Conservation (phyloP, 2,888 invertebrate genomes). For the Boloria euphrosyne region DNA sequence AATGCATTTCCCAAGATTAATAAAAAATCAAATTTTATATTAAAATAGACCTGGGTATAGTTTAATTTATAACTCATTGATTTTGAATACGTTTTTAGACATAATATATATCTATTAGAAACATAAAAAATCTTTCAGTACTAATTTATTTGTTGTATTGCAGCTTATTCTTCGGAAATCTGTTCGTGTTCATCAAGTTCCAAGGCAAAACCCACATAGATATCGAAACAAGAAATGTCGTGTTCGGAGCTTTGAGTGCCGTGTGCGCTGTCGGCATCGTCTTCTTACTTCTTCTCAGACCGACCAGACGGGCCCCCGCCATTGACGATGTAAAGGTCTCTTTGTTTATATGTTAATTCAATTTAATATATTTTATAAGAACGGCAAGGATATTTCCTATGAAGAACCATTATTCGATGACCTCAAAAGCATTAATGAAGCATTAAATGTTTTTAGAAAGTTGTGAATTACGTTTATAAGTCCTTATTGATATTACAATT, state of each 20-base stretch:
- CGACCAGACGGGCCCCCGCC: slow-evolving; percentile 68
- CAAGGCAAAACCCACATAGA: slow-evolving; percentile 90
- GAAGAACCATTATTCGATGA: no score
- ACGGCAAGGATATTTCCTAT: background rate
- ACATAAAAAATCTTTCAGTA: no score
- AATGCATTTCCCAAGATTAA: no score
- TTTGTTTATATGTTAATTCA: slow-evolving; percentile 8
- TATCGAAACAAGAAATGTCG: slow-evolving; percentile 85
- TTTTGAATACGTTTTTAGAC: no score
- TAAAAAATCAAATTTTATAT: no score
- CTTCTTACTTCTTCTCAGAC: slow-evolving; percentile 85
- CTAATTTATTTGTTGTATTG: slow-evolving; percentile 50
- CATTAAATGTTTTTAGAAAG: no score
- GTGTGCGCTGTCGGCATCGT: slow-evolving; percentile 88
- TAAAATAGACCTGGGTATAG: no score
- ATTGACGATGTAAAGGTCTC: slow-evolving; percentile 72
- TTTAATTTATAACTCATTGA: no score
- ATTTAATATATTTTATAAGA: background rate
- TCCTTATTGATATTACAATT: no score
- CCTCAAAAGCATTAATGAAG: no score
- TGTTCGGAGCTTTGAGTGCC: slow-evolving; percentile 90
- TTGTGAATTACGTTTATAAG: no score
- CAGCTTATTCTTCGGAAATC: slow-evolving; percentile 97
- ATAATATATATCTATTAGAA: no score
- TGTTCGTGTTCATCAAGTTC: slow-evolving; percentile 96